Conservation (phyloP, 2,797 vertebrate genomes). For the Anniella stebbinsi region DNA sequence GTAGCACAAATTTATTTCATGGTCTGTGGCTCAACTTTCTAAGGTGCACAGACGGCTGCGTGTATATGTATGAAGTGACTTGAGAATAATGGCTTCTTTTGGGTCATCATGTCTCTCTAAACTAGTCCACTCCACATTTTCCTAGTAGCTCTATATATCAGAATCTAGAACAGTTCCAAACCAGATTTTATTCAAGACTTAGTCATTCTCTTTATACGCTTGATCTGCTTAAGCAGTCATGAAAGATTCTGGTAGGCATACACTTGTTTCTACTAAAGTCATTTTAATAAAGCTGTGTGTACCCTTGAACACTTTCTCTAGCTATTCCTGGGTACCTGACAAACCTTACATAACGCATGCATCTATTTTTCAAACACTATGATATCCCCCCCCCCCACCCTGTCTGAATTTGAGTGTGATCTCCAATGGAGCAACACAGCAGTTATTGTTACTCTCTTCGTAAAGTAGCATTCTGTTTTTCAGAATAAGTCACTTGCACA, state of each 20-base stretch:
- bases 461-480: neutral
- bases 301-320: neutral
- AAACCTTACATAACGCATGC: neutral
- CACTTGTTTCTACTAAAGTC: neutral
- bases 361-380: neutral
- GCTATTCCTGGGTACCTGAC: neutral
- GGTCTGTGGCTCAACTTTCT: neutral
- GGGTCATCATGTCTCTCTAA: neutral
- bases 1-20: neutral
- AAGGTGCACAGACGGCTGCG: neutral
- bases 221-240: neutral
- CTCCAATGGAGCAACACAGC: neutral
- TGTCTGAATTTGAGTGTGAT: neutral
- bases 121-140: neutral
- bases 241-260: neutral
- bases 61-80: neutral
- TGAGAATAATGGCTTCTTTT: too few relatives aligned
- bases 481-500: neutral
- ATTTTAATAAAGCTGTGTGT: neutral
- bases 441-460: neutral
- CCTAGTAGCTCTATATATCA: too few relatives aligned
- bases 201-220: neutral
- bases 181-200: neutral
- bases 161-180: neutral
- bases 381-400: neutral